Conservation (phyloP, 2,888 invertebrate species). For the Heliconius hortense region DNA sequence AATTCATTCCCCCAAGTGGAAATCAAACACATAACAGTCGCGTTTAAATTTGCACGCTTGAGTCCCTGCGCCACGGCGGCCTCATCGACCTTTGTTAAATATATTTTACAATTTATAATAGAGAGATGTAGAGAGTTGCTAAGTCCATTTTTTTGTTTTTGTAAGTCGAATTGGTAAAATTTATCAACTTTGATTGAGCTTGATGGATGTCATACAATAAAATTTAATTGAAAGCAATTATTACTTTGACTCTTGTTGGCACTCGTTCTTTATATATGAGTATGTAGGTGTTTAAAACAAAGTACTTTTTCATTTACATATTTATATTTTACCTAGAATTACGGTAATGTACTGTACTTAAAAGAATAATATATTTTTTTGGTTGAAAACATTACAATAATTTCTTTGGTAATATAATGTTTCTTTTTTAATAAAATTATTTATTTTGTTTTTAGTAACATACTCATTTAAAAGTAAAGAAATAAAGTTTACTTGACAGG, state of each 20-base stretch:
- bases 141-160: background rate
- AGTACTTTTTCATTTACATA: background rate
- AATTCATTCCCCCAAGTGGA: too few relatives aligned
- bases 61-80: too few relatives aligned
- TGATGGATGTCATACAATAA: slow-evolving; percentile 25
- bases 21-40: too few relatives aligned
- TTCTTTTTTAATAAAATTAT: background rate
- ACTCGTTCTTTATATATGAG: background rate
- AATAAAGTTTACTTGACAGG: too few relatives aligned
- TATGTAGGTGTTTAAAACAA: background rate
- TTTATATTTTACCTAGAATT: background rate
- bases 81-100: too few relatives aligned
- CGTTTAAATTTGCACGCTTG: too few relatives aligned
- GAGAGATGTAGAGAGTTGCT: too few relatives aligned
- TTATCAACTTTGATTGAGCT: background rate
- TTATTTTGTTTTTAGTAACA: background rate
- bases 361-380: background rate
- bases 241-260: slow-evolving; percentile 13
- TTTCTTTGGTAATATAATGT: background rate
- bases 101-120: too few relatives aligned
- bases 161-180: background rate
- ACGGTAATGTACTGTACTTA: background rate
- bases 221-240: slow-evolving; percentile 31
- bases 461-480: background rate
- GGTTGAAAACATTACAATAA: background rate